phyloP scores from a whole-genome alignment of 2,113 vertebrate genomes.

The Urocolius indicus region DNA sequence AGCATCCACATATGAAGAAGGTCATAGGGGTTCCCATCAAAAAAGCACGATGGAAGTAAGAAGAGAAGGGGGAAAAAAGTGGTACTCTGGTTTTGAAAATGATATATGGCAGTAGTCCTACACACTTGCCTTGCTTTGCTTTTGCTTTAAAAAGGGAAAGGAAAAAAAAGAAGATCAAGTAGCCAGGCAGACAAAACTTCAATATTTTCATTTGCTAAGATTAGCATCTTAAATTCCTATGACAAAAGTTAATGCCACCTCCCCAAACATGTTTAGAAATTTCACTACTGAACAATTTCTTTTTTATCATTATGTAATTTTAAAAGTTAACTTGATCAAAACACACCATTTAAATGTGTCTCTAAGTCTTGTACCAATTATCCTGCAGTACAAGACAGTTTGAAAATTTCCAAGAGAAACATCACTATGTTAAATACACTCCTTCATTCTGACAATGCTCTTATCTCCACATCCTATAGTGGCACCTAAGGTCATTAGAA shows the following conservation, averaged over 20 bases:
- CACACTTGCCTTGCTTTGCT: not conserved
- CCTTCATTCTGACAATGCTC: not conserved
- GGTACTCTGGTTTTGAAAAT: not conserved
- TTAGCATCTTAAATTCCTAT: not conserved
- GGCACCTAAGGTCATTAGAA: not conserved
- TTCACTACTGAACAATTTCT: not conserved
- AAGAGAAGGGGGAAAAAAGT: accelerated
- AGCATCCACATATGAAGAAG: not conserved
- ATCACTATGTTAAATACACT: not conserved
- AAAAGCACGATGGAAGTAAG: not conserved
- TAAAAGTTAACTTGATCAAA: conserved; percentile 10
- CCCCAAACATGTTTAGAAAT: not conserved
- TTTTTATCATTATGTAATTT: not conserved
- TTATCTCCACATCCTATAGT: not conserved
- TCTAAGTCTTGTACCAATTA: not conserved
- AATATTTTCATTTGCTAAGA: not conserved
- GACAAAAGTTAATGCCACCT: not conserved
- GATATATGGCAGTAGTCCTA: not conserved
- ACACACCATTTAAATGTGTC: not conserved
- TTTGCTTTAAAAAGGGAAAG: not conserved
- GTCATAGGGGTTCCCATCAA: not conserved
- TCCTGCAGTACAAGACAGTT: not conserved
- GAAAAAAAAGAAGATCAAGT: not conserved
- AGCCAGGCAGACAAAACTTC: not conserved
- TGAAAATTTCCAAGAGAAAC: not conserved